Percentiles rank a stretch among this genome's conserved stretches.
Conservation (phyloP, 2,113 vertebrate genomes). For the Riparia riparia region DNA sequence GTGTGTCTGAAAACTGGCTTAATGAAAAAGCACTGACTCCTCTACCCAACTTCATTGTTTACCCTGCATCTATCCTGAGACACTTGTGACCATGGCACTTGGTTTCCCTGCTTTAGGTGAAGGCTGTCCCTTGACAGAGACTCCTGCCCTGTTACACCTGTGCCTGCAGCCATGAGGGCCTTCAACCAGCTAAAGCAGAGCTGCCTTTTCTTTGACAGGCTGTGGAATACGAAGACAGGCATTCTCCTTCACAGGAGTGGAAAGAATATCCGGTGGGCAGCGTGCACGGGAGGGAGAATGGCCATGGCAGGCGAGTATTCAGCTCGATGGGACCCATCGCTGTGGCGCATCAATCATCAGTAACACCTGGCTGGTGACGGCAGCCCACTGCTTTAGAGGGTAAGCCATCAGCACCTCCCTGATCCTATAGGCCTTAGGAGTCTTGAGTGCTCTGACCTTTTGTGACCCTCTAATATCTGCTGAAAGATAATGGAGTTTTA, state of each 20-base stretch:
- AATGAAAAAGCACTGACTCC: neutral
- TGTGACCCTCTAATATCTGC: neutral
- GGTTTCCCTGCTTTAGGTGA: neutral
- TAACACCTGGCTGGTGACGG: constrained; percentile 87
- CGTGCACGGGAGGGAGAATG: constrained; percentile 81
- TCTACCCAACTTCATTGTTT: neutral
- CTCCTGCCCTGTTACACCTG: neutral
- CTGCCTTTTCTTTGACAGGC: constrained; percentile 42
- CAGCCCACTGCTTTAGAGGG: constrained; percentile 90
- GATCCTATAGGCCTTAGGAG: neutral
- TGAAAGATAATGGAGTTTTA: neutral
- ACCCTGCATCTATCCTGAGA: neutral
- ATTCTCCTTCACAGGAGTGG: constrained; percentile 52
- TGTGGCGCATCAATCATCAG: constrained; percentile 92
- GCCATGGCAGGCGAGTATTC: constrained; percentile 95
- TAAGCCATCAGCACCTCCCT: constrained; percentile 38
- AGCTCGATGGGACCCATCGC: constrained; percentile 79
- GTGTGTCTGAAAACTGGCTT: neutral
- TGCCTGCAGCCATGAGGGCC: neutral
- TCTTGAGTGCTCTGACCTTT: neutral
- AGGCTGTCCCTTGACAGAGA: neutral
- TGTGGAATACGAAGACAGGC: constrained; percentile 74
- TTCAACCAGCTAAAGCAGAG: neutral
- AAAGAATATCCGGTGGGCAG: constrained; percentile 84
- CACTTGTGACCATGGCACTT: neutral